Conservation (phyloP, 2,113 vertebrate species). For the Phyllopteryx taeniolatus region DNA sequence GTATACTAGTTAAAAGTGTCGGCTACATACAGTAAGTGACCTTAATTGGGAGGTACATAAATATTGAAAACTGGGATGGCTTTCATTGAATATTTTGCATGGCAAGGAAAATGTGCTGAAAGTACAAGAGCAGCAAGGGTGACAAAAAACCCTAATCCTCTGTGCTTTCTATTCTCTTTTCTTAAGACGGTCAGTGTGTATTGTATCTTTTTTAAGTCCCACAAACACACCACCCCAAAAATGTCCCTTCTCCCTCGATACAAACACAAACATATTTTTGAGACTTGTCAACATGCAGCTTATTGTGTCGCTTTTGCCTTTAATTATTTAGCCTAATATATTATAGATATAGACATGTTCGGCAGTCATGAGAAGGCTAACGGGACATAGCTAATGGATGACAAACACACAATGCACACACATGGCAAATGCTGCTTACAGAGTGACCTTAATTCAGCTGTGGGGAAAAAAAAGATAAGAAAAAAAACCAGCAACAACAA, state of each 20-base stretch:
- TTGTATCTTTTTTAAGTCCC: conserved; percentile 4
- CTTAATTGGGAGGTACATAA: conserved; percentile 69
- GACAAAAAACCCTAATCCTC: conserved; percentile 9
- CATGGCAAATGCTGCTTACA: conserved; percentile 21
- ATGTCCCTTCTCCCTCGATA: conserved; percentile 1
- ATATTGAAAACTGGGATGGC: conserved; percentile 62
- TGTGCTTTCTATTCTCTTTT: conserved; percentile 1
- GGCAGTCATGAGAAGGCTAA: conserved; percentile 66
- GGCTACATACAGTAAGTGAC: conserved; percentile 40
- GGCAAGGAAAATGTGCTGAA: neutral
- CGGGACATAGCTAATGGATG: conserved; percentile 61
- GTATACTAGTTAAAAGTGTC: conserved; percentile 52
- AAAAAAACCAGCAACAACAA: conserved; percentile 39
- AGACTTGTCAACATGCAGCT: conserved; percentile 60
- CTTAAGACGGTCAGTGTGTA: conserved; percentile 1
- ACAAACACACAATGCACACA: conserved; percentile 40
- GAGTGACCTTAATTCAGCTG: conserved; percentile 50
- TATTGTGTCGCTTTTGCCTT: conserved; percentile 60
- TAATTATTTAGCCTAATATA: conserved; percentile 71
- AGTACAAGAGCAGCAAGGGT: conserved; percentile 1
- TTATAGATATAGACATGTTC: conserved; percentile 66
- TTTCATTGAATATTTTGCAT: neutral
- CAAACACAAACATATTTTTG: conserved; percentile 33
- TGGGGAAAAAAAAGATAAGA: conserved; percentile 31
- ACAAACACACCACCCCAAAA: conserved; percentile 11